A percentile compares a stretch with the other conserved stretches of the same genome.
Evolutionary conservation across 2,113 vertebrate species (phyloP).

Genomic region (Brienomyrus brachyistius): DNA sequence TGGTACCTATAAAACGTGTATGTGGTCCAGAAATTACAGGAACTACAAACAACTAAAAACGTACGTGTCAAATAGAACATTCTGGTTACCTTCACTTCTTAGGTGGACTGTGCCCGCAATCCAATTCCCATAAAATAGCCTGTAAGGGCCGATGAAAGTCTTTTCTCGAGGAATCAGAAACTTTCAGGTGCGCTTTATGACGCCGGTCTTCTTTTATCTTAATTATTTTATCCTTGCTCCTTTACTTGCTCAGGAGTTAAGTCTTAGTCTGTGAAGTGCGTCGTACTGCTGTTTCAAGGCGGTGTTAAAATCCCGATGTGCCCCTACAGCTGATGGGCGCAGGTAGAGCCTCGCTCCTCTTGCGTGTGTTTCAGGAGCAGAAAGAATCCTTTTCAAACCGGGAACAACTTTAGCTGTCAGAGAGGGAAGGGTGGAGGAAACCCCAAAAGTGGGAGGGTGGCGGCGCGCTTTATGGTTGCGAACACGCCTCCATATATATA

Average conservation of each 20-base stretch:
- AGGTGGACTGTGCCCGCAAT: constrained; percentile 14
- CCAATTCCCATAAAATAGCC: constrained; percentile 2
- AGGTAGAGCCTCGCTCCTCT: constrained; percentile 44
- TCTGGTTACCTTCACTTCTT: constrained; percentile 11
- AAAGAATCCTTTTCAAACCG: constrained; percentile 64
- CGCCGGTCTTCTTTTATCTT: constrained; percentile 17
- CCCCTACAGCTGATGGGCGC: constrained; percentile 29
- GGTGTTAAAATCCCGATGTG: constrained; percentile 34
- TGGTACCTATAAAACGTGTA: background rate
- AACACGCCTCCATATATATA: background rate
- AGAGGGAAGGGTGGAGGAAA: constrained; percentile 13
- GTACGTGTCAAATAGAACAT: background rate
- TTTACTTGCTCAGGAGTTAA: background rate
- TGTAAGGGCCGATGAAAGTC: background rate
- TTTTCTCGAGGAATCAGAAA: background rate
- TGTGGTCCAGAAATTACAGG: background rate
- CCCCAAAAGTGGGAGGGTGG: constrained; percentile 19
- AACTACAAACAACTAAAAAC: background rate
- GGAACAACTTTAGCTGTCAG: constrained; percentile 52
- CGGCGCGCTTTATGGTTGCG: background rate
- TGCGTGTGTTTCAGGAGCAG: constrained; percentile 52
- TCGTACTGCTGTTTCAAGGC: background rate
- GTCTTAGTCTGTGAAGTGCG: background rate
- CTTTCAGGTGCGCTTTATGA: background rate
- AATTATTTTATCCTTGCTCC: constrained; percentile 5